These are phyloP conservation scores for Geophilus truncorum DNA, from an alignment of 2,888 invertebrate species.

Conservation along the genomic window DNA sequence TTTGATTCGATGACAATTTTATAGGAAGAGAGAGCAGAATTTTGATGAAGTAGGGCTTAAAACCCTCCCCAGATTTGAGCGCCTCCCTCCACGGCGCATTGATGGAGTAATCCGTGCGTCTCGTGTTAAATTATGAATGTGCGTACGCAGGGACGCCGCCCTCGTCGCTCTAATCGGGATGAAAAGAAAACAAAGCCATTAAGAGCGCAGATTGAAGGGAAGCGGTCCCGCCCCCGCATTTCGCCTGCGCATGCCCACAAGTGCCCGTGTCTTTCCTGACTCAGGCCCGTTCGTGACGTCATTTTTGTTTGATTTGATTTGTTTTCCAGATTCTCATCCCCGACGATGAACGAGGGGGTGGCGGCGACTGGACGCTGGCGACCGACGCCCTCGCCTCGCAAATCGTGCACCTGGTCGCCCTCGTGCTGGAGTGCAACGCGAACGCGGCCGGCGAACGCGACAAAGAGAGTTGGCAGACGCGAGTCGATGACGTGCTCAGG, in stretches of 20 bases:
- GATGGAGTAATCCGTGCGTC: constrained; percentile 22
- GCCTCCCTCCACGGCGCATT: not conserved
- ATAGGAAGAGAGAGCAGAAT: not conserved
- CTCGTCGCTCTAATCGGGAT: constrained; percentile 24
- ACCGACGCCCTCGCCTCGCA: constrained; percentile 47
- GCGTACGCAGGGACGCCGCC: constrained; percentile 17
- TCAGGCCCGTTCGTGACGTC: not conserved
- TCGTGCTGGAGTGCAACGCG: constrained; percentile 4
- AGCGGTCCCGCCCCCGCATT: constrained; percentile 6
- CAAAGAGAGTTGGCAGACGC: constrained; percentile 23
- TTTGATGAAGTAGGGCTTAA: not conserved
- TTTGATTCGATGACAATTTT: not conserved
- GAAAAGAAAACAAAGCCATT: constrained; percentile 25
- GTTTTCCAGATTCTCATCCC: constrained; percentile 45
- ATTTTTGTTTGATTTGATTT: constrained; percentile 27
- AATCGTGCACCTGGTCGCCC: constrained; percentile 31
- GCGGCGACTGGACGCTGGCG: constrained; percentile 43
- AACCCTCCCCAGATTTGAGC: not conserved
- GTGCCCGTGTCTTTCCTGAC: not conserved
- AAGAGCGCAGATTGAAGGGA: constrained; percentile 27
- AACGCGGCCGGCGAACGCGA: not conserved
- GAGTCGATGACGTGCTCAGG: constrained; percentile 48
- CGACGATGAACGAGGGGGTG: constrained; percentile 40
- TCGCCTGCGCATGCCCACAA: constrained; percentile 29
- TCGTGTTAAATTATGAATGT: constrained; percentile 18